These are phyloP conservation scores for Rhopalosiphum nymphaeae DNA, from an alignment of 2,888 invertebrate genomes.

Conservation along the genomic window DNA sequence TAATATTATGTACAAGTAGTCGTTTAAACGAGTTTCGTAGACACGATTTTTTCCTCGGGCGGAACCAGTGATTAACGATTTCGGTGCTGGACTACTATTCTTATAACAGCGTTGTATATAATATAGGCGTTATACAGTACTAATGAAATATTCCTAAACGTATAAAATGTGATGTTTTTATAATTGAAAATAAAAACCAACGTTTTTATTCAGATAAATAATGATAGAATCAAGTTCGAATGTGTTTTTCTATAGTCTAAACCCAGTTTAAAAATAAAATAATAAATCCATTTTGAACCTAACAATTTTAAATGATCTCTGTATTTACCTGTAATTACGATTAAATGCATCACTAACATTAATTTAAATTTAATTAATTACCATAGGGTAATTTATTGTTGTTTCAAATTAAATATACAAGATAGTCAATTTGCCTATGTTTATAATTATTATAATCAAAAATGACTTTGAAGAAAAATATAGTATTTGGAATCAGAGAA, in stretches of 20 bases:
- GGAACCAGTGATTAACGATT: background rate
- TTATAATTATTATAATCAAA: background rate
- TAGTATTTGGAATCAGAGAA: background rate
- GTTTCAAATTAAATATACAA: background rate
- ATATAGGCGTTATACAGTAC: background rate
- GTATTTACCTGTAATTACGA: background rate
- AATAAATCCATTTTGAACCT: background rate
- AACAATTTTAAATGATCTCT: background rate
- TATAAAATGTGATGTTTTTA: background rate
- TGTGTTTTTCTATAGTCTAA: background rate
- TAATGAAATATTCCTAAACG: background rate
- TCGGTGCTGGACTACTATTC: background rate
- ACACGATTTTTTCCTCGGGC: background rate
- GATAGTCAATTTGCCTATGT: background rate
- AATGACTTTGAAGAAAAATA: background rate
- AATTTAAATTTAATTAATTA: background rate
- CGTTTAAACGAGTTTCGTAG: conserved; percentile 4
- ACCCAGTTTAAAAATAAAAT: background rate
- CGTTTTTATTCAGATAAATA: background rate
- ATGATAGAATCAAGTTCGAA: background rate
- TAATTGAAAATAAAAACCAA: background rate
- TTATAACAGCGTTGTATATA: background rate
- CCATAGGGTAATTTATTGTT: background rate
- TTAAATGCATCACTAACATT: background rate
- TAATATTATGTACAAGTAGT: background rate